Base-by-base conservation (phyloP, 2,113 vertebrate species). In the Synodontis membranacea region DNA sequence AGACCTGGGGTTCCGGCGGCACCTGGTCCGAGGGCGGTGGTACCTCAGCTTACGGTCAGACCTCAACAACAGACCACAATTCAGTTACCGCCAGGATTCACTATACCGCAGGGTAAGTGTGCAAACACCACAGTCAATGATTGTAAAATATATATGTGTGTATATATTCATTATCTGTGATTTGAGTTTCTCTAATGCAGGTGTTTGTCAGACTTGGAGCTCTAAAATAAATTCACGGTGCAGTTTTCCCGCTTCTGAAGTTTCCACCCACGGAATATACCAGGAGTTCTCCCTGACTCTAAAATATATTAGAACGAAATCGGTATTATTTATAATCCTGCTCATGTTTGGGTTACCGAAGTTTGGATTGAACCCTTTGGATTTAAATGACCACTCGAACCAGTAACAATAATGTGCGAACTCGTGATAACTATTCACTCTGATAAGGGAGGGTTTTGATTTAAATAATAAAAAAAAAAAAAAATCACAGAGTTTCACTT, bases 61-160 rank as follows among this genome's bases (percentile, higher is more conserved):
- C 95, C 95, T 66, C 95, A 95, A 72, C 96, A 96, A 89, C 96
- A 96, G 93, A 95, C 96, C 37, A 96, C 96, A 89, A 96, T 97
- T 89, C 97, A 97, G 92, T 93, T 97, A 89, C 96, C 96, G 76
- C 96, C 96, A 11, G 96, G 96, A 88, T 97, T 97, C 92, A 97
- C 96, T 86, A 96, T 97, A 90, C 96, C 96, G 39, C 94, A 91
- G 87, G 96, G 96, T 97, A 95, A 95, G 94, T 10, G 9, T 70
- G 11, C 75, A 81, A 23, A 37, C 14, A 19, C 4, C 11, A 10
- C 5, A 0, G 39, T 50, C 50, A 39, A n/a, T n/a, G n/a, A n/a
- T n/a, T n/a, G n/a, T n/a, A n/a, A n/a, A n/a, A n/a, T n/a, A n/a
- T n/a, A n/a, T n/a, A n/a, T n/a, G n/a, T n/a, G n/a, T n/a, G n/a